Evolutionary conservation across 2,113 vertebrate species (phyloP), one percentile per base, ranked within the genome.

Genomic region (Synchiropus splendidus): DNA sequence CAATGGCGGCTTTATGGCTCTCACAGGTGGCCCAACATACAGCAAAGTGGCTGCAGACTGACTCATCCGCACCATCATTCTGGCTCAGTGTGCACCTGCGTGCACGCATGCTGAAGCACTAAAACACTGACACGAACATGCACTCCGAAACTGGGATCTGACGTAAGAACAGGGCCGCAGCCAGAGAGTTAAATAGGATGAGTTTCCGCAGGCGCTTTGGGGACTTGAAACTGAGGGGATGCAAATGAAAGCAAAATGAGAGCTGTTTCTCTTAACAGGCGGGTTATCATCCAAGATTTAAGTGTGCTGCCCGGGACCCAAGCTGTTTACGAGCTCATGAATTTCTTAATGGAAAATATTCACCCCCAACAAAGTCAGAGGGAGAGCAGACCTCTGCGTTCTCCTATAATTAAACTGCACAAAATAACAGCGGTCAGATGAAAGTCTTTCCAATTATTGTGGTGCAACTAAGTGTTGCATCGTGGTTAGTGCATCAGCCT

Each of bases 311-410:
- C 64, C 70, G 73, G 61, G 73, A 72, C 39, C 48, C 38, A 46
- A 74, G 70, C 52, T 78, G 74, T 80, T 82, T 78, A 82, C 75
- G 77, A 72, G 78, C 72, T 70, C 65, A 74, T 75, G 68, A 82
- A 74, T 72, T 72, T 80, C 74, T 77, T 69, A 70, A 80, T 75
- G 81, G 79, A 83, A 83, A 82, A 75, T 78, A 79, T 75, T 78
- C 58, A 17, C 66, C 65, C 67, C 68, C 57, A 70, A 74, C 62
- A 74, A 67, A 69, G 71, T 57, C 72, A 58, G 21, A 27, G 21
- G 4, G 21, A 27, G 21, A 27, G 21, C 21, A 27, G 21, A 27
- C 21, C 8, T 27, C 21, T 8, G 8, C 21, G 8, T 27, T 27
- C 21, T 27, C 21, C 21, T 27, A 27, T 27, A 27, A 27, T 27